Conservation (phyloP, 30 jellyfish, hydroid and myxozoan genomes). For the Aurelia aurita complex sp. Pacific region DNA sequence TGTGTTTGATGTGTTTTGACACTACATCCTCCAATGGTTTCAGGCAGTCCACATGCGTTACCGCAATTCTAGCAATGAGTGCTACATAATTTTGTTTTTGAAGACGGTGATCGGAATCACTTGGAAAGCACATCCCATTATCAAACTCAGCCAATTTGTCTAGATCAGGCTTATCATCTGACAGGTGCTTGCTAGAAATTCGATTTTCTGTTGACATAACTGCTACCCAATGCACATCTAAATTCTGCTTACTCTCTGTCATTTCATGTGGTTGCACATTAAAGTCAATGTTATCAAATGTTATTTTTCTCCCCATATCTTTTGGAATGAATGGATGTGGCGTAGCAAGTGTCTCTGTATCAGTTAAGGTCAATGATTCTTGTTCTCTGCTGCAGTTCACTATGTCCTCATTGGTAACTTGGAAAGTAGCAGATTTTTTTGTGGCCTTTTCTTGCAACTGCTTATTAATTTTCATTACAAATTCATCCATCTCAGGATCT, state of each 20-base stretch:
- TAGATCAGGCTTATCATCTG: slow-evolving; percentile 14
- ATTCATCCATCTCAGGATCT: background rate
- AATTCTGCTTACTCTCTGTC: slow-evolving; percentile 25
- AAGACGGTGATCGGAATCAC: background rate
- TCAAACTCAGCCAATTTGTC: background rate
- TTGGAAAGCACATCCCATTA: background rate
- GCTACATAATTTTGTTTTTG: slow-evolving; percentile 11
- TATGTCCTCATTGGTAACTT: no score
- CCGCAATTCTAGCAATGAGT: background rate
- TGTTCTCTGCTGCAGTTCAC: no score
- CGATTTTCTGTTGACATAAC: slow-evolving; percentile 44
- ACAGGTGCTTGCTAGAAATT: background rate
- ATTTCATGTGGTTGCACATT: slow-evolving; percentile 10
- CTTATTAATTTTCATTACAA: background rate
- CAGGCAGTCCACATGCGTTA: slow-evolving; percentile 1
- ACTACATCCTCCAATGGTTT: slow-evolving; percentile 4
- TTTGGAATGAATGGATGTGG: no score
- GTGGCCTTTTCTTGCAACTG: no score
- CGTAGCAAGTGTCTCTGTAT: no score
- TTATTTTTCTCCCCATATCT: slow-evolving; percentile 18
- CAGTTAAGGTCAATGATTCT: no score
- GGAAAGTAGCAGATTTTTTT: no score
- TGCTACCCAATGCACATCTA: slow-evolving; percentile 24
- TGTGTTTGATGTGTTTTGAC: slow-evolving; percentile 9
- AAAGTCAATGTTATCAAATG: slow-evolving; percentile 27